These are phyloP conservation scores for Eleginops maclovinus DNA, from an alignment of 2,113 vertebrate genomes.

Conservation along the genomic window DNA sequence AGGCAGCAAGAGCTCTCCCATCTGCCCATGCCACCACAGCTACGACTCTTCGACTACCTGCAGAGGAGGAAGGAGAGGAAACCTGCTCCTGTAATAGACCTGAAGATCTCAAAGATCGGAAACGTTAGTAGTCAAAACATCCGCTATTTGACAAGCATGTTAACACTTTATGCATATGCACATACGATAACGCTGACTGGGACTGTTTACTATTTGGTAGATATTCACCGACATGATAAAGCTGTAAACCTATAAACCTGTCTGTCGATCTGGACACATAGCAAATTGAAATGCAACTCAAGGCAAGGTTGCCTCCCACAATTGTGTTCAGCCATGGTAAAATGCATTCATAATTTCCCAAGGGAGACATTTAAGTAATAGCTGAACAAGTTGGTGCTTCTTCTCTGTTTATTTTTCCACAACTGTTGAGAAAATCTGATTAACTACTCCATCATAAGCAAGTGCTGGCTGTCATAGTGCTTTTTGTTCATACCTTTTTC, in stretches of 20 bases:
- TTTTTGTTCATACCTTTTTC: neutral
- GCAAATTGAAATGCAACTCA: neutral
- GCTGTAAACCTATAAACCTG: neutral
- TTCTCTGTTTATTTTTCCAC: neutral
- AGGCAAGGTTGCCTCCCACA: neutral
- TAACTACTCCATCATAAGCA: neutral
- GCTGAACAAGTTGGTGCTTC: neutral
- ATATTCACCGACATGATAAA: neutral
- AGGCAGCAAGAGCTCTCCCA: constrained; percentile 94
- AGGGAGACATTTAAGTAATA: neutral
- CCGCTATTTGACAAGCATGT: neutral
- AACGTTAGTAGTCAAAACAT: constrained; percentile 85
- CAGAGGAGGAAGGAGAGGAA: constrained; percentile 96
- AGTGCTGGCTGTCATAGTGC: neutral
- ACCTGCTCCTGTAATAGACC: constrained; percentile 90
- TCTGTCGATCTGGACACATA: neutral
- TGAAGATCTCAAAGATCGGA: constrained; percentile 98
- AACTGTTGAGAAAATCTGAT: neutral
- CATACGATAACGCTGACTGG: neutral
- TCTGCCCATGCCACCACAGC: constrained; percentile 90
- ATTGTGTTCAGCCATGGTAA: constrained; percentile 1
- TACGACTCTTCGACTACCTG: constrained; percentile 94
- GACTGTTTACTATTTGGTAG: neutral
- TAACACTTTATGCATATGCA: neutral
- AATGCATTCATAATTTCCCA: neutral